Evolutionary conservation across 2,888 invertebrate genomes (phyloP).

Genomic region (Chrysolina oricalcia): DNA sequence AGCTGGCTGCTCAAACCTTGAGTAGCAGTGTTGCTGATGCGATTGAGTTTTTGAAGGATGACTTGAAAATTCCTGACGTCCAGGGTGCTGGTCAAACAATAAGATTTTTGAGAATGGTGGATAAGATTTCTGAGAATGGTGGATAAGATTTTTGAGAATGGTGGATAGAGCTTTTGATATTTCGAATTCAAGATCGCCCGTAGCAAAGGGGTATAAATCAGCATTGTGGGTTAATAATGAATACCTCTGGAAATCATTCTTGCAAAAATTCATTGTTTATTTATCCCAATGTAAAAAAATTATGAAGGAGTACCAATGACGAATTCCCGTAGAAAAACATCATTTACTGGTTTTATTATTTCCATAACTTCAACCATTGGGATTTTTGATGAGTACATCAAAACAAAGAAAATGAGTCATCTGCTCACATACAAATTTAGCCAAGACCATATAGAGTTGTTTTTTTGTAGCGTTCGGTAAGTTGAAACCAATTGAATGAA

Average conservation of each 20-base stretch:
- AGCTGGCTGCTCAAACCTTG: conserved; percentile 45
- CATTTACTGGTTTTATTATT: conserved; percentile 34
- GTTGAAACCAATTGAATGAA: background rate
- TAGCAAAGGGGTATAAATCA: conserved; percentile 41
- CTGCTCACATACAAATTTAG: conserved; percentile 52
- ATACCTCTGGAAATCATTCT: conserved; percentile 32
- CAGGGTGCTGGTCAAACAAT: conserved; percentile 49
- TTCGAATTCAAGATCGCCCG: conserved; percentile 52
- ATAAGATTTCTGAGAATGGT: too few relatives aligned
- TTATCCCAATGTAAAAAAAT: conserved; percentile 10
- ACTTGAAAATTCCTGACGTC: conserved; percentile 53
- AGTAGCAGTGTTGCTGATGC: too few relatives aligned
- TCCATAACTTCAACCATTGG: conserved; percentile 23
- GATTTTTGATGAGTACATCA: conserved; percentile 34
- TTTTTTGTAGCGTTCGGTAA: conserved; percentile 48
- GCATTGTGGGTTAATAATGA: conserved; percentile 43
- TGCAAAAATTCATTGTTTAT: conserved; percentile 14
- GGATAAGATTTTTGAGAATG: too few relatives aligned
- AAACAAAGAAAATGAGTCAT: conserved; percentile 37
- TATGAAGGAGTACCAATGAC: background rate
- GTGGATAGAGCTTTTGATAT: conserved; percentile 58
- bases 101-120: conserved; percentile 51
- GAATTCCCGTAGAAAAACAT: conserved; percentile 28
- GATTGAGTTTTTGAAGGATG: conserved; percentile 50
- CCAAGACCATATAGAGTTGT: conserved; percentile 55